Base-by-base conservation (phyloP, 1,140 invertebrate genomes). In the Aphaenogaster ashmeadi region DNA sequence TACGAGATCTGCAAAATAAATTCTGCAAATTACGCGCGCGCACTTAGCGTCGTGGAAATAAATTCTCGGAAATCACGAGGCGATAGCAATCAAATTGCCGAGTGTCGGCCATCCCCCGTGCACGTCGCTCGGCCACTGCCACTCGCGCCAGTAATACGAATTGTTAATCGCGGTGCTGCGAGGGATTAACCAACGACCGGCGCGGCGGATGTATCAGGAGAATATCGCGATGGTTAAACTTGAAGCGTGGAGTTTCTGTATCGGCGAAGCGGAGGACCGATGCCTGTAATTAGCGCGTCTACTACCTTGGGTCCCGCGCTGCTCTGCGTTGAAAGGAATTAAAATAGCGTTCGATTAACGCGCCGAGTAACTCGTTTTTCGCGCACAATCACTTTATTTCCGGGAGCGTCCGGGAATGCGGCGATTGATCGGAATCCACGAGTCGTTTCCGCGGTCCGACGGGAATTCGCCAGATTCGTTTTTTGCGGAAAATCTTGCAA, bases 321-420 rank as follows among this genome's bases (percentile, higher is more conserved):
- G 5, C 27, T 0, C n/a, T 6, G 21, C 41, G 52, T 21, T 52
- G 71, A 50, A 58, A 54, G 11, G 78, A 83, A 87, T 69, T 67
- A 77, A 67, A 87, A 83, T 81, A 66, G 21, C 83, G 56, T 71
- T 60, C 86, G 80, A 64, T 74, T 66, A 83, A 64, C 77, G 58
- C 58, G 64, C 56, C 56, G 69, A 41, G 64, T 85, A 74, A 88
- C 54, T 56, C 75, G 18, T 41, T 74, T 87, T 69, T 67, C 85
- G 38, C 69, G 60, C 71, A 8, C 71, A 64, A 87, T 90, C 69
- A 75, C 58, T 88, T 75, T 72, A 69, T 86, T 80, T 80, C 88
- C 87, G 52, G 38, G 41, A 47, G 2, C 71, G 9, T n/a, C 9
- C 50, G 62, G 56, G 41, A 88, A 62, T 84, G 80, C 69, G 80